Evolutionary conservation across 2,888 invertebrate genomes (phyloP).

Genomic region (Platynereis dumerilii): DNA sequence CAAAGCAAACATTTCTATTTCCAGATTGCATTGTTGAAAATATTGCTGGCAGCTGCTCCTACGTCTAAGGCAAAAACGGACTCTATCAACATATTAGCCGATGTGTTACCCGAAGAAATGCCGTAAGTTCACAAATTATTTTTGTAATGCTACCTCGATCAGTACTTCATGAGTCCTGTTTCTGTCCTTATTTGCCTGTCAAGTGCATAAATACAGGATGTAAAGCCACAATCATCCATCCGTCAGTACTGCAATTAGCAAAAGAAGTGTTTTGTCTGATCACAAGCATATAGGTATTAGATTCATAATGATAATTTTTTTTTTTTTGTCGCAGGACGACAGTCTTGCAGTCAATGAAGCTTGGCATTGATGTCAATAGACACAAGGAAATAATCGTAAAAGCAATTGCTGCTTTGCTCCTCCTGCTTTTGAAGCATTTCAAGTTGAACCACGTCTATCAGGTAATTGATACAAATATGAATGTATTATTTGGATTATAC

Average conservation of each 20-base stretch:
- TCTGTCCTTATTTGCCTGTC: too few relatives aligned
- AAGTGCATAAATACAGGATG: too few relatives aligned
- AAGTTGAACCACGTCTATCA: conserved; percentile 98
- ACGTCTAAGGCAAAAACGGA: conserved; percentile 97
- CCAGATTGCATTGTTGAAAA: conserved; percentile 91
- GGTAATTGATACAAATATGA: conserved; percentile 39
- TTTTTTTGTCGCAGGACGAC: conserved; percentile 68
- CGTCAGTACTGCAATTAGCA: too few relatives aligned
- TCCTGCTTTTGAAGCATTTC: conserved; percentile 94
- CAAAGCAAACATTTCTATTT: neutral
- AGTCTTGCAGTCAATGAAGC: conserved; percentile 89
- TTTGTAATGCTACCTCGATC: too few relatives aligned
- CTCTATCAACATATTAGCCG: conserved; percentile 97
- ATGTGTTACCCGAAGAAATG: conserved; percentile 97
- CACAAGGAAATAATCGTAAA: conserved; percentile 99
- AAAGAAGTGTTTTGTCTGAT: too few relatives aligned
- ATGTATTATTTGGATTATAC: neutral
- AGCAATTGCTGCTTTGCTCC: conserved; percentile 73
- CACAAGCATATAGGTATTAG: too few relatives aligned
- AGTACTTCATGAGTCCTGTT: too few relatives aligned
- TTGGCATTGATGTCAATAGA: conserved; percentile 95
- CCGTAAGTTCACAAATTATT: conserved; percentile 78
- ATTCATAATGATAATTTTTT: neutral
- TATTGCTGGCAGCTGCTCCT: conserved; percentile 94
- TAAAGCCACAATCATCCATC: too few relatives aligned